Base-by-base conservation (phyloP, 2,113 vertebrate species). In the Caracal caracal region DNA sequence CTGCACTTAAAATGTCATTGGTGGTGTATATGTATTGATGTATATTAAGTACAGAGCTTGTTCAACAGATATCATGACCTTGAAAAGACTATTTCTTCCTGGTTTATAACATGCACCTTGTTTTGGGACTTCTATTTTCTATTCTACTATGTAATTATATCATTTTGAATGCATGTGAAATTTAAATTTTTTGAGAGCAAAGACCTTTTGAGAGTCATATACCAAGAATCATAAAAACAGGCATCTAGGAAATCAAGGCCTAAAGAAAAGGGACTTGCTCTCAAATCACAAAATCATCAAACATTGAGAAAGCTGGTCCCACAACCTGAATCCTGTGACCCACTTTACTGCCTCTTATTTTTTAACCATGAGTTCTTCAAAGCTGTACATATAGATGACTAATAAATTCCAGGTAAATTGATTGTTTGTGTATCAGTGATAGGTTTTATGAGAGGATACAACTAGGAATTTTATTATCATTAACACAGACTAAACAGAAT, bases 341-440 rank as follows among this genome's bases (percentile, higher is more conserved):
- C 53, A 68, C 26, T 82, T 93, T 61, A 91, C 17, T 80, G 35
- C 40, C 26, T 88, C 76, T 96, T 73, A 43, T 88, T 95, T 90
- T 73, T 87, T 95, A 59, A 83, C 15, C 81, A 63, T 82, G 37
- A 63, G 37, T 68, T 82, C 61, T 92, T 95, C 49, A 96, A 79
- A 95, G 49, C 71, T 90, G 3, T 1, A 83, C 17, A 33, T 83
- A 81, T 11, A 80, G 22, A 92, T 73, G 30, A 10, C 71, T 43
- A 88, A 75, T 65, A 90, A 76, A 91, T 86, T 87, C 66, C 47
- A 92, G 10, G 35, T 82, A 53, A 93, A 93, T 6, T 93, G 40
- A 75, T 53, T 84, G 51, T 70, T 66, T 94, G 86, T 91, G 5
- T 87, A 53, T 35, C 37, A 83, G 81, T 90, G 70, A 92, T 19